A percentile compares a stretch with the other conserved stretches of the same genome.
phyloP scores from a whole-genome alignment of 1,140 invertebrate genomes.

The Listronotus bonariensis region DNA sequence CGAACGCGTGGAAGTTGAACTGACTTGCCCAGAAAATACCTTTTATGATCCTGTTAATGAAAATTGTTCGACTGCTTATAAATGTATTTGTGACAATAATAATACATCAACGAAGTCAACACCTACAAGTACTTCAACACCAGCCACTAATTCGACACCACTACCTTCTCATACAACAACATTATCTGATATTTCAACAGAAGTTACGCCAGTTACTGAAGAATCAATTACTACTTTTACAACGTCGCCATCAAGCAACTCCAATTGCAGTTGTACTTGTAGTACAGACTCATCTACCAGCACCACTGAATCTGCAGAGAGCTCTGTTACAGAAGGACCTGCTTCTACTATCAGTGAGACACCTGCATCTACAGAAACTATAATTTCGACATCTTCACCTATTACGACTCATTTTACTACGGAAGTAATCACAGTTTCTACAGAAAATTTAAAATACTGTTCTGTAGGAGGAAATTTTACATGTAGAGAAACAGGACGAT shows the following conservation, averaged over 20 bases:
- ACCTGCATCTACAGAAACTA: no score
- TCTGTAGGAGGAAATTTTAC: conserved; percentile 4
- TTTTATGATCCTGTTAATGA: conserved; percentile 7
- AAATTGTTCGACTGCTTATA: neutral
- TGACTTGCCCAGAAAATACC: neutral
- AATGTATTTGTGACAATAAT: neutral
- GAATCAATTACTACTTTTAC: no score
- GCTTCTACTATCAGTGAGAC: no score
- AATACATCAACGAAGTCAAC: neutral
- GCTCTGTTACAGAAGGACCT: no score
- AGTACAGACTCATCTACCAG: no score
- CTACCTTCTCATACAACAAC: no score
- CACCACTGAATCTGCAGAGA: no score
- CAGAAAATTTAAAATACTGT: neutral
- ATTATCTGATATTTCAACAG: no score
- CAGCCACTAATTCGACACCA: no score
- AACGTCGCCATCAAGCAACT: no score
- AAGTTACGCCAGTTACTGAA: no score
- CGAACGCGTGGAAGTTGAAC: neutral
- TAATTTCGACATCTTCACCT: neutral
- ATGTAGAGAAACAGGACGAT: conserved; percentile 3
- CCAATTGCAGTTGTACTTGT: neutral
- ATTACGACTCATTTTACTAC: neutral
- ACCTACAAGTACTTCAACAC: no score
- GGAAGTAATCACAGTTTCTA: neutral